Evolutionary conservation across 2,113 vertebrate genomes (phyloP), one percentile per base, ranked within the genome.

Genomic region (Dinomys branickii): DNA sequence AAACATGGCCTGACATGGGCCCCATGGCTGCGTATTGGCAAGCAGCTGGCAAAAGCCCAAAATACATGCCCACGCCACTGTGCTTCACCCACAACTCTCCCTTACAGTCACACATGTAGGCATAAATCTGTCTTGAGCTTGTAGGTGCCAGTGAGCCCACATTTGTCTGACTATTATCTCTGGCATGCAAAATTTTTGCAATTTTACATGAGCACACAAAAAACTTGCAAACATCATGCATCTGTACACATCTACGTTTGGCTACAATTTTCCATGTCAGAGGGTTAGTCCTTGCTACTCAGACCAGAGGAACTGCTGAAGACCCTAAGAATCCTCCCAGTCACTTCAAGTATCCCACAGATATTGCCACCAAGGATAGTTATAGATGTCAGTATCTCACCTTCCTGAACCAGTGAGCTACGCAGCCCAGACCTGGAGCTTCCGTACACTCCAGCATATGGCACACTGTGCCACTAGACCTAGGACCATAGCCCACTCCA

Each of bases 81-180:
- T 58, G 54, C 82, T 83, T 41, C 44, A 33, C 5, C 13, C 54
- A 73, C 19, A 61, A 2, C 5, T 5, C 4, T 12, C 2, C 19
- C 35, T 2, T 71, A 24, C 33, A 81, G 19, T 63, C 52, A 35
- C 1, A 7, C 44, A 41, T 5, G 50, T 0, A 47, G 24, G 35
- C 10, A 73, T 19, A 52, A 12, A 38, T 88, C 8, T 38, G 44
- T 26, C 24, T 52, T 88, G 26, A 7, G 14, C 5, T 47, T 9
- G 0, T 5, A 41, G 8, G 17, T 67, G 2, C 0, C 20, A 33
- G 3, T 33, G 24, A 19, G 28, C 54, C 5, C 17, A 41, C n/a
- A 71, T 17, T 12, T 41, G 17, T 8, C 26, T 63, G 54, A 75
- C 1, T 26, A 33, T 0, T 35, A 0, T 24, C 63, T 52, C 12